Percentiles rank a stretch among this genome's conserved stretches.
Conservation (phyloP, 1,140 invertebrate species). For the Leptinotarsa lineolata region DNA sequence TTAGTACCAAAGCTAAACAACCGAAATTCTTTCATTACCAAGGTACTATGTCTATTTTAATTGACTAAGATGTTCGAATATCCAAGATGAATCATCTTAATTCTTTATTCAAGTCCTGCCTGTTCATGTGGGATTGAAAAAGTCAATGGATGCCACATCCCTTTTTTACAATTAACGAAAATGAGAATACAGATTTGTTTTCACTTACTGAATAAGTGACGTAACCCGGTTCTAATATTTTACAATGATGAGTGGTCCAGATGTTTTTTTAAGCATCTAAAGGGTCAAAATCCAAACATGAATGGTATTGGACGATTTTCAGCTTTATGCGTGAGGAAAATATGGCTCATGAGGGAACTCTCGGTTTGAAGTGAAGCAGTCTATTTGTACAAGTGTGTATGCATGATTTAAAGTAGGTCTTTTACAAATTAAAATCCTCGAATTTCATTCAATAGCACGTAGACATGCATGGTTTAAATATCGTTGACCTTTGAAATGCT, state of each 20-base stretch:
- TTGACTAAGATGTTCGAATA: too few species aligned
- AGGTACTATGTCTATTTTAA: too few species aligned
- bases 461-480: slow-evolving; percentile 16
- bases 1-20: background rate
- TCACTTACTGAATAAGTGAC: slow-evolving; percentile 18
- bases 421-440: slow-evolving; percentile 27
- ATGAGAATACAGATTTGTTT: slow-evolving; percentile 27
- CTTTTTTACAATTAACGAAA: slow-evolving; percentile 18
- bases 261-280: slow-evolving; percentile 30
- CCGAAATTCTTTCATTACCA: background rate
- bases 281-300: slow-evolving; percentile 25
- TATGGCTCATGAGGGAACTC: background rate
- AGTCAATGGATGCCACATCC: slow-evolving; percentile 10
- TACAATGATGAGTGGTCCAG: slow-evolving; percentile 24
- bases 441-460: slow-evolving; percentile 28
- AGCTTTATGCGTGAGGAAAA: slow-evolving; percentile 2
- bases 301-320: slow-evolving; percentile 10
- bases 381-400: slow-evolving; percentile 31
- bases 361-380: slow-evolving; percentile 9
- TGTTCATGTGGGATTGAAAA: slow-evolving; percentile 10
- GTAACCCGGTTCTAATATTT: slow-evolving; percentile 27
- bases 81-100: background rate
- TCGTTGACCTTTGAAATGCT: slow-evolving; percentile 15
- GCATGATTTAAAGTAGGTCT: slow-evolving; percentile 29
- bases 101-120: slow-evolving; percentile 6